Conservation (phyloP, 2,888 invertebrate genomes). For the Cyclophora albipunctata region DNA sequence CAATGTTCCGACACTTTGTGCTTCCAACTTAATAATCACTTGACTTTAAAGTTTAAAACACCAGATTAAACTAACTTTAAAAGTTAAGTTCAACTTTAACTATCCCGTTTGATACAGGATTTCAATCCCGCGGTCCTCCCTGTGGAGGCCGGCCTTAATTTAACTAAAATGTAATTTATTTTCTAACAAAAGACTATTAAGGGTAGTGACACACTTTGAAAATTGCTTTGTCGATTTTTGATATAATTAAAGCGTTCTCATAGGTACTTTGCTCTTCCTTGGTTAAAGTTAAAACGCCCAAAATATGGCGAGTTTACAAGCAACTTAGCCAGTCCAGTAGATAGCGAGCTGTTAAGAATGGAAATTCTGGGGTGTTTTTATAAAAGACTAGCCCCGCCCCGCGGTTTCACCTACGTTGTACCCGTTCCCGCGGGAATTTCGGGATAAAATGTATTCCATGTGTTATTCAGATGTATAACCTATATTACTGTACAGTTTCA, state of each 20-base stretch:
- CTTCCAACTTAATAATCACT: background rate
- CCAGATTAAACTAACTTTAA: constrained; percentile 12
- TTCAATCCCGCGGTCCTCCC: constrained; percentile 17
- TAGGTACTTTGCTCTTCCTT: no score
- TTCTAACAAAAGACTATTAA: constrained; percentile 10
- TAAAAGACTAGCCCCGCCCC: no score
- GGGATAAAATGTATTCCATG: no score
- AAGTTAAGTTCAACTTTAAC: constrained; percentile 4
- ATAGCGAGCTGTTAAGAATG: no score
- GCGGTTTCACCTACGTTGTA: no score
- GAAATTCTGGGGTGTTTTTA: no score
- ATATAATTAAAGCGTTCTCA: background rate
- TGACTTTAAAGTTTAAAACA: constrained; percentile 13
- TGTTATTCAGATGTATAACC: no score
- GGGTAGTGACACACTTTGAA: constrained; percentile 5
- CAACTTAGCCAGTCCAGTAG: no score
- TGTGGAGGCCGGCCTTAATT: constrained; percentile 13
- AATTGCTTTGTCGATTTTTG: background rate
- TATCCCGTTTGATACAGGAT: constrained; percentile 11
- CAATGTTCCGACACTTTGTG: background rate
- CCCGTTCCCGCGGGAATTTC: no score
- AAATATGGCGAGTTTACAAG: no score
- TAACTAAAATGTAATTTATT: constrained; percentile 20
- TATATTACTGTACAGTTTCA: no score
- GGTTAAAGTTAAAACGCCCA: no score